phyloP scores from a whole-genome alignment of 2,888 invertebrate species.

The Dynastes grantii region DNA sequence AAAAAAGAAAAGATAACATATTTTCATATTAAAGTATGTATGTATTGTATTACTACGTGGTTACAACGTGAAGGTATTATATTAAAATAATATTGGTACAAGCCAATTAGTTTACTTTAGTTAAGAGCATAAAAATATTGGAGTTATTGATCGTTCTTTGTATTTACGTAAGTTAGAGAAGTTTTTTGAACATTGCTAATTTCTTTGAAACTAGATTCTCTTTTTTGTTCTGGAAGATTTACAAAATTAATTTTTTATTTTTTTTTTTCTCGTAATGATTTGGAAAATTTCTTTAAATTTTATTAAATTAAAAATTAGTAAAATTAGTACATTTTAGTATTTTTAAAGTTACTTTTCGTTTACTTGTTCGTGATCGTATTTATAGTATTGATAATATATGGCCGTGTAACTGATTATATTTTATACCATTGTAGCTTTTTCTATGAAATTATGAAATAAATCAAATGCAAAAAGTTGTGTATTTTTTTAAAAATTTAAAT shows the following conservation, averaged over 20 bases:
- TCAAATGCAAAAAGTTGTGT: conserved; percentile 4
- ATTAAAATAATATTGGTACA: neutral
- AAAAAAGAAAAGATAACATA: conserved; percentile 19
- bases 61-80: conserved; percentile 9
- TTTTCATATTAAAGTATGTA: conserved; percentile 33
- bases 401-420: conserved; percentile 48
- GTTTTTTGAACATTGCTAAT: neutral
- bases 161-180: conserved; percentile 5
- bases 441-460: conserved; percentile 48
- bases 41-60: conserved; percentile 9
- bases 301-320: too few species aligned
- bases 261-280: neutral
- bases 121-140: conserved; percentile 1
- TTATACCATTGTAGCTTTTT: conserved; percentile 51
- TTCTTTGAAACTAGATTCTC: neutral
- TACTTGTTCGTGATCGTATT: conserved; percentile 40
- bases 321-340: conserved; percentile 10
- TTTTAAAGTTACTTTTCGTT: conserved; percentile 27
- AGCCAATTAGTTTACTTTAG: conserved; percentile 14
- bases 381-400: conserved; percentile 44
- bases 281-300: conserved; percentile 7
- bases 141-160: conserved; percentile 15
- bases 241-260: conserved; percentile 24
- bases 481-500: neutral
- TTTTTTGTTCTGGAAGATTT: neutral